Evolutionary conservation across 2,888 invertebrate species (phyloP), one percentile per base, ranked within the genome.

Genomic region (Hypselothyrea guttata): DNA sequence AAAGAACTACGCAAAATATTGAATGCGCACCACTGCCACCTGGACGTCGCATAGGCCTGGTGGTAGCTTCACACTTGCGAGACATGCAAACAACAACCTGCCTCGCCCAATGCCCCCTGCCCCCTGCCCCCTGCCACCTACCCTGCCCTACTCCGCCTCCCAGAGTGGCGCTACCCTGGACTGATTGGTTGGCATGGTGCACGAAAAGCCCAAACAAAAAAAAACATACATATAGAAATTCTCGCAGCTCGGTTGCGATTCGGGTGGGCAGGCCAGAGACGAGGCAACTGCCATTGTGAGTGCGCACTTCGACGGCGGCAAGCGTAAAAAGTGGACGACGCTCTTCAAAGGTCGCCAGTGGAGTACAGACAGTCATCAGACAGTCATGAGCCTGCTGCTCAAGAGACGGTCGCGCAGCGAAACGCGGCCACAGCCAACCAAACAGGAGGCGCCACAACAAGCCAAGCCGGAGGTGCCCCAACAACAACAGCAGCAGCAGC

Each of bases 131-230:
- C 11, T 22, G 18, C 12, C 30, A n/a, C 30, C 49, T 41, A 8
- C 49, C 11, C 18, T n/a, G n/a, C 28, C 31, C 15, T 15, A 8
- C 27, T 2, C 9, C 33, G 37, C 7, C 33, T 42, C 37, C 28
- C 52, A 30, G 40, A n/a, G 7, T 22, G 22, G 3, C 22, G 5
- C 22, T 22, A 5, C 22, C 22, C 22, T 22, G 22, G 22, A 22
- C 22, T 22, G 22, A 34, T 15, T 44, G 62, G 88, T 88, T 88
- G 88, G 88, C 88, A 88, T 88, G 88, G 88, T 85, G 86, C 85
- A 84, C 79, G 72, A 71, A 79, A 68, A 56, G 60, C 56, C 87
- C 84, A 88, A 88, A 88, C 88, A 77, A 84, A 87, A 86, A 83
- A 73, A 74, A 75, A 22, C 22, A 22, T 22, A 22, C 22, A 22